Evolutionary conservation across 2,113 vertebrate species (phyloP).

Genomic region (Megaleporinus macrocephalus): DNA sequence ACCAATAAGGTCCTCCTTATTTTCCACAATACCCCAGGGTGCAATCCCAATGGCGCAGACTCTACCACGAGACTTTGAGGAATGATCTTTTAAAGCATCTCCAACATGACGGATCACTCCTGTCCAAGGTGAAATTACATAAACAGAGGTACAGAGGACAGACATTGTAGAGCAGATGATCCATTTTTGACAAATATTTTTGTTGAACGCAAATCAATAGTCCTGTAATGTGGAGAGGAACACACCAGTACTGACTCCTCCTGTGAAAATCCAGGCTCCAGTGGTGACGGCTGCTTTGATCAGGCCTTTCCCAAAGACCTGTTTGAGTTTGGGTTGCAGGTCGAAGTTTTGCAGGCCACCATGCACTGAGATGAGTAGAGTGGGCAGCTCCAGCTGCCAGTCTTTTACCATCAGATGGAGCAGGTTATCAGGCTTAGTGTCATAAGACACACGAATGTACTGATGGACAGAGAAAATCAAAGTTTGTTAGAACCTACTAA

Average conservation of each 20-base stretch:
- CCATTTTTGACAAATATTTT: too few relatives aligned
- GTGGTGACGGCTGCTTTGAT: conserved; percentile 97
- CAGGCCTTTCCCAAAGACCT: conserved; percentile 95
- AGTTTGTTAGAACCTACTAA: background rate
- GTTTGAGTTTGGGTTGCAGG: conserved; percentile 95
- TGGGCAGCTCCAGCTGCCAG: conserved; percentile 95
- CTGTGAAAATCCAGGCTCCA: conserved; percentile 97
- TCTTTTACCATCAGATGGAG: conserved; percentile 97
- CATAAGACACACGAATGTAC: conserved; percentile 92
- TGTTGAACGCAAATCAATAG: background rate
- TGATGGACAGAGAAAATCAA: conserved; percentile 55
- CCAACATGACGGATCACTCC: conserved; percentile 96
- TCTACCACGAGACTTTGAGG: conserved; percentile 93
- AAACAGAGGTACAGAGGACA: background rate
- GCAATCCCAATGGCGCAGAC: conserved; percentile 95
- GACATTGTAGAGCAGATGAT: background rate
- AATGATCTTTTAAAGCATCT: conserved; percentile 96
- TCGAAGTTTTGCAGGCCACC: conserved; percentile 97
- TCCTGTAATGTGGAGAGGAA: background rate
- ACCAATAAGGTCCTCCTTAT: conserved; percentile 94
- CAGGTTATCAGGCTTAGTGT: conserved; percentile 92
- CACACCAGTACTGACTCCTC: conserved; percentile 93
- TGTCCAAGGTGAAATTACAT: conserved; percentile 52
- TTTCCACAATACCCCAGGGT: conserved; percentile 97
- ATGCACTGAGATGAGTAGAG: conserved; percentile 93